These are phyloP conservation scores for Corythucha ciliata DNA, from an alignment of 2,888 invertebrate species.

Conservation along the genomic window DNA sequence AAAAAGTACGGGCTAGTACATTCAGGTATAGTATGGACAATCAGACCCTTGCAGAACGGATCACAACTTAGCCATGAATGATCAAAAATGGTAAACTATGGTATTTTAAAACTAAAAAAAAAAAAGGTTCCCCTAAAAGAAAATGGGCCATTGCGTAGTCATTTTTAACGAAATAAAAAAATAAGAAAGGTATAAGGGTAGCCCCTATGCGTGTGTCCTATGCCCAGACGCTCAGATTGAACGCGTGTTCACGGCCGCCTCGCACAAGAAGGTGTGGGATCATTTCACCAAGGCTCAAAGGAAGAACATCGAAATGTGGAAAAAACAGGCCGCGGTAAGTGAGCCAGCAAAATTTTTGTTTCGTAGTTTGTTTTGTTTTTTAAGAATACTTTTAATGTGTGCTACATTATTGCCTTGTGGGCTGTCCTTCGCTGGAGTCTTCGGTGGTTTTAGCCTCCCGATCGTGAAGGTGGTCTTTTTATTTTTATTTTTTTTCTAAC, in stretches of 20 bases:
- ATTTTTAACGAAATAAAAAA: not conserved
- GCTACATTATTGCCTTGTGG: not conserved
- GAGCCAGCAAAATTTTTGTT: too few relatives aligned
- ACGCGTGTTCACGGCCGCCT: constrained; percentile 90
- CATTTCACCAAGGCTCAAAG: constrained; percentile 98
- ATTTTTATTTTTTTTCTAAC: too few relatives aligned
- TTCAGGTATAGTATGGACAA: too few relatives aligned
- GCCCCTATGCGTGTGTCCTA: too few relatives aligned
- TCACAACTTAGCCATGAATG: too few relatives aligned
- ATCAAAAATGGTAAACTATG: too few relatives aligned
- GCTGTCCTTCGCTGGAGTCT: not conserved
- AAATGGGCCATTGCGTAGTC: too few relatives aligned
- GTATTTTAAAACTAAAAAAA: not conserved
- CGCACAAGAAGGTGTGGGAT: constrained; percentile 98
- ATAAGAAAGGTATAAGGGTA: too few relatives aligned
- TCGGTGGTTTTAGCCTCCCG: not conserved
- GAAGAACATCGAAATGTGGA: constrained; percentile 98
- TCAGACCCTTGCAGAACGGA: too few relatives aligned
- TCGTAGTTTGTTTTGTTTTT: constrained; percentile 5
- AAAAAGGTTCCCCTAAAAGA: not conserved
- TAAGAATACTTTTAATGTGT: not conserved
- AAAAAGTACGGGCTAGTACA: too few relatives aligned
- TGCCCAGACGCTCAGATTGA: constrained; percentile 99
- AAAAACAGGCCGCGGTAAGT: constrained; percentile 90
- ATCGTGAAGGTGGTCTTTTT: not conserved